Conservation (phyloP, 1,140 invertebrate species). For the Cecropterus lyciades region DNA sequence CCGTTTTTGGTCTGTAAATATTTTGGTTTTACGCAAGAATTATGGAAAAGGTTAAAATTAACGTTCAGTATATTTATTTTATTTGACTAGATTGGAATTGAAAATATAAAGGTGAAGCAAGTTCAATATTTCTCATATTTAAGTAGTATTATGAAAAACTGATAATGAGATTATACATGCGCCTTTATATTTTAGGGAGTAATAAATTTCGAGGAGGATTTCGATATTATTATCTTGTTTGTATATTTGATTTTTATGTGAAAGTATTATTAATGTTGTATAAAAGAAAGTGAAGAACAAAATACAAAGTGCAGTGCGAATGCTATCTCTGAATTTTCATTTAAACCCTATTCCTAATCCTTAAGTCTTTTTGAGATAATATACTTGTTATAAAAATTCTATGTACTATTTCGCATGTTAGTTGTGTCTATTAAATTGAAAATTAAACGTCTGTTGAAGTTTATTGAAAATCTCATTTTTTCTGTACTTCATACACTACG, state of each 20-base stretch:
- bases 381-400: too few relatives aligned
- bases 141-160: neutral
- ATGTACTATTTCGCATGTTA: too few relatives aligned
- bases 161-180: neutral
- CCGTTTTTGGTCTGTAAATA: conserved; percentile 25
- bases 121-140: neutral
- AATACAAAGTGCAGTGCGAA: conserved; percentile 47
- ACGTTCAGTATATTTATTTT: too few relatives aligned
- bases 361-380: too few relatives aligned
- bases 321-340: conserved; percentile 30
- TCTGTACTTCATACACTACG: too few relatives aligned
- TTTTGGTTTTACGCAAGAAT: neutral
- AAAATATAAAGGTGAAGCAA: neutral
- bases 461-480: too few relatives aligned
- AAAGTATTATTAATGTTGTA: conserved; percentile 51
- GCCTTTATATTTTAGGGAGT: neutral
- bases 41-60: too few relatives aligned
- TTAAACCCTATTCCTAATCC: too few relatives aligned
- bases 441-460: too few relatives aligned
- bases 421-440: too few relatives aligned
- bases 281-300: conserved; percentile 46
- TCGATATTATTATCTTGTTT: conserved; percentile 46
- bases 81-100: neutral
- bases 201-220: neutral
- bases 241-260: conserved; percentile 61